These are phyloP conservation scores for Pachliopta kotzebuea DNA, from an alignment of 2,888 invertebrate genomes.

Conservation along the genomic window DNA sequence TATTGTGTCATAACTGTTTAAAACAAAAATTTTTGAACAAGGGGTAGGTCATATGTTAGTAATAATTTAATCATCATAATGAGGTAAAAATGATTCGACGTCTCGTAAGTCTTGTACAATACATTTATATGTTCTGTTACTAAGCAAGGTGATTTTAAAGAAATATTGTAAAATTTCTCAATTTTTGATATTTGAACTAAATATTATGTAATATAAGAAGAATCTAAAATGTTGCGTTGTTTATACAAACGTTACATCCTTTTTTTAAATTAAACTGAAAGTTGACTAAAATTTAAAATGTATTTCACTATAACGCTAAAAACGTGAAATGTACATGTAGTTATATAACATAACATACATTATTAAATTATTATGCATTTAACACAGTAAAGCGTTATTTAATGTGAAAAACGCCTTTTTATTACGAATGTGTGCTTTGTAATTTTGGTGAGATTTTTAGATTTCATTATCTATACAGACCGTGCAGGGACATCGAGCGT, in stretches of 20 bases:
- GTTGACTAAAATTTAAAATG: neutral
- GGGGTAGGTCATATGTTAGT: too few species aligned
- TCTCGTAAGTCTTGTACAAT: neutral
- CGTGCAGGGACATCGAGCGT: constrained; percentile 68
- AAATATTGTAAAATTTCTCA: neutral
- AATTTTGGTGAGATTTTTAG: neutral
- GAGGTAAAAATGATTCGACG: too few species aligned
- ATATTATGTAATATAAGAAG: neutral
- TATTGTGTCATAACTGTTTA: too few species aligned
- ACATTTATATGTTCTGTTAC: neutral
- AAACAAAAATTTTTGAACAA: too few species aligned
- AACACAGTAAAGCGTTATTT: neutral
- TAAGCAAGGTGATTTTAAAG: neutral
- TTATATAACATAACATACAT: neutral
- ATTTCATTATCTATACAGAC: constrained; percentile 50
- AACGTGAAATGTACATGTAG: too few species aligned
- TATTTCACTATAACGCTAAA: neutral
- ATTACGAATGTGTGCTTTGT: neutral
- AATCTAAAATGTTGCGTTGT: neutral
- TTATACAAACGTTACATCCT: neutral
- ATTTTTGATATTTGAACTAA: neutral
- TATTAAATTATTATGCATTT: neutral
- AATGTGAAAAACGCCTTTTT: neutral
- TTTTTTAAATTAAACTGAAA: neutral
- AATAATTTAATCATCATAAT: too few species aligned